Base-by-base conservation (phyloP, 2,888 invertebrate species). In the Harmothoe impar region DNA sequence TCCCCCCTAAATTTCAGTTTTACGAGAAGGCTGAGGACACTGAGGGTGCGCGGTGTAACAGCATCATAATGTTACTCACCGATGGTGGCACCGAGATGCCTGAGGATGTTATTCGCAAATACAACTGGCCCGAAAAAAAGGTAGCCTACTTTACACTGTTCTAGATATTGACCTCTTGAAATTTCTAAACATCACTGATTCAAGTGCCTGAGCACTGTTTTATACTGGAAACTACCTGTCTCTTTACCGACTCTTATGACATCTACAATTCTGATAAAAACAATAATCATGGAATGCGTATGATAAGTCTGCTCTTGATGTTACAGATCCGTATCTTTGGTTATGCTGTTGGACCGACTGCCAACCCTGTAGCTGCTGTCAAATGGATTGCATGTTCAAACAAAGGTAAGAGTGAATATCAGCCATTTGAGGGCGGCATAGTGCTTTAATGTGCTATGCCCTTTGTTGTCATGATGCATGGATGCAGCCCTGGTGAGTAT, bases 1-100 rank as follows among this genome's bases (percentile, higher is more conserved):
- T 43, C 3, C 3, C 43, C 3, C 10, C 43, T 43, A 7, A 43
- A n/a, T 62, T 62, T 12, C 90, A 91, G 90, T 92, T 91, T 90
- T 89, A 89, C 7, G 54, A 52, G n/a, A 51, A 84, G 29, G 90
- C 25, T 20, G 93, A 94, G 89, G 94, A 94, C 3, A 93, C 93
- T 10, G 91, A 93, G 29, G 96, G 96, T 5, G 95, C 96, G 0
- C 95, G 96, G 88, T 97, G 97, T 92, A 96, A 97, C 94, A 95
- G 96, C 92, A 95, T 96, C 86, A 96, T 97, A 72, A 96, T 97
- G 95, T 94, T 97, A 85, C 95, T 97, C 92, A 97, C 96, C 31
- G 97, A 97, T 93, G 97, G 97, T 1, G 96, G 96, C 23, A 96
- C 96, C 25, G 96, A 96, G 91, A 96, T 96, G 94, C 96, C 96